Percentiles rank a stretch among this genome's conserved stretches.
Evolutionary conservation across 2,888 invertebrate species (phyloP).

Genomic region (Actias luna): DNA sequence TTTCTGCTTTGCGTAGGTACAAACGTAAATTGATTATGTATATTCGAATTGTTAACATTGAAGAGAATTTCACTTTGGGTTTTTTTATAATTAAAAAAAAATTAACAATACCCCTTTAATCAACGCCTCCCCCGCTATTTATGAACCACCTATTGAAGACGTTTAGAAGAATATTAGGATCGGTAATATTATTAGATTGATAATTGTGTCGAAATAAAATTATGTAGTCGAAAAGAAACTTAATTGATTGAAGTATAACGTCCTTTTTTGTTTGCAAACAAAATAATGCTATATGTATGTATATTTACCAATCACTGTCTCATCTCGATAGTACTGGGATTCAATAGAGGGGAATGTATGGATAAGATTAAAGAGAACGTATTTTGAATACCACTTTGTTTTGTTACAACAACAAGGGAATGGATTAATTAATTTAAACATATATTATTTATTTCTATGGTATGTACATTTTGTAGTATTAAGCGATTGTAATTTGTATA

Average conservation of each 20-base stretch:
- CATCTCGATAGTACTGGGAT: not conserved
- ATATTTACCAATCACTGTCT: slow-evolving; percentile 19
- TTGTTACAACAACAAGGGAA: not conserved
- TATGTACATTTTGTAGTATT: not conserved
- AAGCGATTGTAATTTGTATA: not conserved
- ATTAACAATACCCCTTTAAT: too few species aligned
- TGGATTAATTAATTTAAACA: not conserved
- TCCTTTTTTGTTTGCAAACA: not conserved
- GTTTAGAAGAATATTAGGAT: too few species aligned
- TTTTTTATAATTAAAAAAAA: too few species aligned
- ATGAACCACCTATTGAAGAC: too few species aligned
- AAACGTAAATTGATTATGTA: too few species aligned
- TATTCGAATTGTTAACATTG: too few species aligned
- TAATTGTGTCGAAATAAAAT: not conserved
- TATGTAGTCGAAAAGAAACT: not conserved
- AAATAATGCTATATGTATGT: not conserved
- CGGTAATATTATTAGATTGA: too few species aligned
- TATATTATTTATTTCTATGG: slow-evolving; percentile 4
- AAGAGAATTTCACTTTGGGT: too few species aligned
- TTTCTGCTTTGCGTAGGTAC: too few species aligned
- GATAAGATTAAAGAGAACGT: not conserved
- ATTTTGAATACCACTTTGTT: not conserved
- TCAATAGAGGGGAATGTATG: not conserved
- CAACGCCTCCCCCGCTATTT: too few species aligned
- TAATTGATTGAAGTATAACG: not conserved